Percentiles rank a stretch among this genome's conserved stretches.
Evolutionary conservation across 37 sponge, comb jelly and placozoan species (phyloP).

Genomic region (Spongia lamella): DNA sequence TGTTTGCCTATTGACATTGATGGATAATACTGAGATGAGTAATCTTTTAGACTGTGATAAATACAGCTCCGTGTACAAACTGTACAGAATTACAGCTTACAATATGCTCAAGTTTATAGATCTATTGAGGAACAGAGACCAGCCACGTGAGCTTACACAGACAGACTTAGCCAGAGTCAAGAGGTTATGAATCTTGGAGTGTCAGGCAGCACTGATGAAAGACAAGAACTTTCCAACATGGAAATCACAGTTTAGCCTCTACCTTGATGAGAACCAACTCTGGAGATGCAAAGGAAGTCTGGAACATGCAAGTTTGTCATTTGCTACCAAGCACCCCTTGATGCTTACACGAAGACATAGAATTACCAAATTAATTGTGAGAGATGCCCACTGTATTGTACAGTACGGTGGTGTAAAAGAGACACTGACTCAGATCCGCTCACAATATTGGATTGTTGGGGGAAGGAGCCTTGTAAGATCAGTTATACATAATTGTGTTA

Average conservation of each 20-base stretch:
- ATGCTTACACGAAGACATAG: slow-evolving; percentile 6
- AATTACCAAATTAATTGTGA: slow-evolving; percentile 6
- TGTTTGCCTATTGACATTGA: background rate
- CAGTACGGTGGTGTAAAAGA: slow-evolving; percentile 21
- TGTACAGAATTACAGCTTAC: slow-evolving; percentile 4
- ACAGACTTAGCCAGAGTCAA: background rate
- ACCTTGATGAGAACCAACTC: slow-evolving; percentile 1
- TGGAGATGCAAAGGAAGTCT: slow-evolving; percentile 30
- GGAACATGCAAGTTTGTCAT: background rate
- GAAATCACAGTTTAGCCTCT: slow-evolving; percentile 35
- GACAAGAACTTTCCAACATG: slow-evolving; percentile 7
- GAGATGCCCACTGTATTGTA: slow-evolving; percentile 1
- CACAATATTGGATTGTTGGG: slow-evolving; percentile 33
- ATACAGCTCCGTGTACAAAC: slow-evolving; percentile 11
- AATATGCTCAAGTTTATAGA: slow-evolving; percentile 12
- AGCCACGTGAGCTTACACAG: background rate
- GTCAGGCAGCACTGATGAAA: slow-evolving; percentile 9
- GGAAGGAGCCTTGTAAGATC: slow-evolving; percentile 16
- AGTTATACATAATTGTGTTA: slow-evolving; percentile 20
- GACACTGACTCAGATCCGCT: slow-evolving; percentile 30
- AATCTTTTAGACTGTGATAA: slow-evolving; percentile 19
- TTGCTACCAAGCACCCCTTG: slow-evolving; percentile 30
- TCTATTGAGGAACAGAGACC: background rate
- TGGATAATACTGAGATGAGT: background rate
- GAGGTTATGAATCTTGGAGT: slow-evolving; percentile 11